Evolutionary conservation across 2,797 vertebrate genomes (phyloP), one percentile per base, ranked within the genome.

Genomic region (Tokudaia tokunoshimensis): DNA sequence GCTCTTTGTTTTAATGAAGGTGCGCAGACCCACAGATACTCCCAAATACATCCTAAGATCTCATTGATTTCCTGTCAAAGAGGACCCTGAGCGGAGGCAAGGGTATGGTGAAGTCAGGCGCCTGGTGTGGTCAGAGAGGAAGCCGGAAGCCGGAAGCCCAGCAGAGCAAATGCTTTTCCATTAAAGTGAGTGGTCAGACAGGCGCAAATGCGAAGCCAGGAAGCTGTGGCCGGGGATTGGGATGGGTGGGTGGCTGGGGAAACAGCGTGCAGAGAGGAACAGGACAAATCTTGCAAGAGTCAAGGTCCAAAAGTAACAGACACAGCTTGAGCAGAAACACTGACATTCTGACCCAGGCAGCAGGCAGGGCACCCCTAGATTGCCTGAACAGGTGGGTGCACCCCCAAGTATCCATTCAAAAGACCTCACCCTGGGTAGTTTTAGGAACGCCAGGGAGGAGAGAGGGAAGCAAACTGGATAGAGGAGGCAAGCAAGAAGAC

Each of bases 21-120:
- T 13, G 47, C 44, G 20, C 19, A 52, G 1, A 70, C 20, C 59
- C 34, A 17, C 0, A 90, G 72, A 10, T 29, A 47, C 31, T 9
- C 74, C 84, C 0, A 0, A 92, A 87, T 74, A 44, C 0, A 0
- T 65, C 67, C 83, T 94, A 44, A 84, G 76, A 87, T n/a, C 97
- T 57, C 63, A 81, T 78, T 91, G 95, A 96, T 67, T 96, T 95
- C 80, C 57, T 96, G 92, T 97, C 52, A 2, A 61, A 94, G 79
- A 91, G 50, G 86, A 93, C 20, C 93, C 90, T 29, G 84, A 72
- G 17, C 50, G 72, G 86, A 88, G 80, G 37, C 44, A 57, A 78
- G 34, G 83, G 22, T 41, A 20, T 29, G 4, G 13, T 34, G 81
- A 78, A 88, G 76, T 74, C 52, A 0, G 75, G 50, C 19, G 41